Base-by-base conservation (phyloP, 1,140 invertebrate genomes). In the Macrobrachium rosenbergii region DNA sequence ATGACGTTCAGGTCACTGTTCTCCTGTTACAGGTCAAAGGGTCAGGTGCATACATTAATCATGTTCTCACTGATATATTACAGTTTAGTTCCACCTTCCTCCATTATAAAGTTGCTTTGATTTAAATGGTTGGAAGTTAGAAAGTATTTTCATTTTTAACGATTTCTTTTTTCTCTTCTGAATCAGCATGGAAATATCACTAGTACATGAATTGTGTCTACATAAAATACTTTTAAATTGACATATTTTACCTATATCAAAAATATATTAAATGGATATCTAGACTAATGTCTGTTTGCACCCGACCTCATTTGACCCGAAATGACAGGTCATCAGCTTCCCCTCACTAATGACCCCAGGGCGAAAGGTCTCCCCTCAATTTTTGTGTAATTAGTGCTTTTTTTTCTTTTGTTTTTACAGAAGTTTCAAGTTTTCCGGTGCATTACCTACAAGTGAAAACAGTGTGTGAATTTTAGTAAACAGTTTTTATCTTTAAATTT, bases 341-440 rank as follows among this genome's bases (percentile, higher is more conserved):
- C 85, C 85, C 78, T 81, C 79, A 87, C 85, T 87, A 87, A 87
- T 87, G 85, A 87, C 85, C 85, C 69, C 78, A 87, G 85, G 85
- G 85, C 85, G 85, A 80, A 28, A 87, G 85, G 79, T 87, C 85
- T 87, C 85, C 59, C 78, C 78, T 87, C 78, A 75, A 58, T 76
- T 72, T 21, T 28, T 23, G 67, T 81, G 77, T 75, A 58, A 81
- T 81, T 19, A 37, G 43, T 87, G 78, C 69, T 77, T 80, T 58
- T 52, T 52, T 52, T 52, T 52, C 52, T 52, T 52, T 52, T 8
- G 8, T 52, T 52, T 52, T 52, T 52, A 52, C 52, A 52, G 52
- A 52, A 52, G 52, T 52, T 52, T 52, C 52, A 12, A 52, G 52
- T 52, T 52, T 52, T 52, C 52, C 52, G 52, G 52, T 52, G 52